Evolutionary conservation across 1,140 invertebrate genomes (phyloP).

Genomic region (Rhizoglyphus robini): DNA sequence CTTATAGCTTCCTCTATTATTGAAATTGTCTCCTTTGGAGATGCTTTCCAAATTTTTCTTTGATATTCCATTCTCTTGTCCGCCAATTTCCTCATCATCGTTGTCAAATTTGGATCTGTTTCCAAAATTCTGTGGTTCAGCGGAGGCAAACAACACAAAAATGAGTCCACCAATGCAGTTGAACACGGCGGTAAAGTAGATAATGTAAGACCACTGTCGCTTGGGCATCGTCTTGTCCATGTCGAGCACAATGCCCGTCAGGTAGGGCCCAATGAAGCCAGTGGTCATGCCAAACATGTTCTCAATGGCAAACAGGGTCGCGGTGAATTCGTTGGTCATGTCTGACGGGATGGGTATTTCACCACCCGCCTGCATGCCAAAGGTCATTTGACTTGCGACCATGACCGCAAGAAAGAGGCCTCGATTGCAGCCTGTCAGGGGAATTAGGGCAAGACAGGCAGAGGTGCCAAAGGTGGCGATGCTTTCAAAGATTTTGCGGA

Average conservation of each 20-base stretch:
- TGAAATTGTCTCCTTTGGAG: too few relatives aligned
- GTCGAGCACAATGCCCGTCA: constrained; percentile 10
- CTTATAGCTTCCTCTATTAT: too few relatives aligned
- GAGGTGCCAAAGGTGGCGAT: constrained; percentile 23
- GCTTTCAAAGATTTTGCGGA: constrained; percentile 14
- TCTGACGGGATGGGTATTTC: constrained; percentile 39
- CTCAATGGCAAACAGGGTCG: constrained; percentile 8
- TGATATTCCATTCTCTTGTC: too few relatives aligned
- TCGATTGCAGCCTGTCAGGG: constrained; percentile 22
- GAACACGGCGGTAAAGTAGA: constrained; percentile 19
- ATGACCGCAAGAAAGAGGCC: constrained; percentile 18
- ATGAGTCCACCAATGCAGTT: constrained; percentile 7
- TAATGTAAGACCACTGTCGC: constrained; percentile 17
- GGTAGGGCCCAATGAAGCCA: constrained; percentile 13
- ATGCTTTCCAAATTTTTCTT: too few relatives aligned
- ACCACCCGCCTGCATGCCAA: constrained; percentile 24
- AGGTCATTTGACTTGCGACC: constrained; percentile 21
- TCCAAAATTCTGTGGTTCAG: constrained; percentile 5
- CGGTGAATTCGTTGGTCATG: constrained; percentile 36
- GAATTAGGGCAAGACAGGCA: constrained; percentile 22
- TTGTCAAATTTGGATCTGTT: too few relatives aligned
- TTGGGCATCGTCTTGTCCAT: background rate
- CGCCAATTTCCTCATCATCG: too few relatives aligned
- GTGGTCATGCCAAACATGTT: constrained; percentile 3
- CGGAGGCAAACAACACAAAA: constrained; percentile 19